phyloP scores from a whole-genome alignment of 2,113 vertebrate genomes.

The Eclectus roratus region DNA sequence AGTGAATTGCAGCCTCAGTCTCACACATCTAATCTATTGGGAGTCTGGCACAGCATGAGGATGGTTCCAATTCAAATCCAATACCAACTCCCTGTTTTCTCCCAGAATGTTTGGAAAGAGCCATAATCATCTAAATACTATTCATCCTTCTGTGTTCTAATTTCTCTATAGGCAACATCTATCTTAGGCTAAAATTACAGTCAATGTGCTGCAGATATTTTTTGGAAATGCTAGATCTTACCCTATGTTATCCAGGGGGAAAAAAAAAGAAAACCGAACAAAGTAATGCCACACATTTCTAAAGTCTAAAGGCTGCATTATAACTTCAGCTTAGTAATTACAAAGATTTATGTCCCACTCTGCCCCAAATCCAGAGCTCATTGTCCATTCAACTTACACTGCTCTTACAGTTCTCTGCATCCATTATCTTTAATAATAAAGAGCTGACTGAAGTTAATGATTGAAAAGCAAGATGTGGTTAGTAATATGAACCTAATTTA shows the following conservation, averaged over 20 bases:
- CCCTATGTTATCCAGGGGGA: background rate
- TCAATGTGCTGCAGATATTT: background rate
- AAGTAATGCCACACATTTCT: background rate
- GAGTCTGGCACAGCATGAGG: background rate
- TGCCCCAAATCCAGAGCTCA: slow-evolving; percentile 48
- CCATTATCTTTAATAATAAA: slow-evolving; percentile 66
- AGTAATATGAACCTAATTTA: slow-evolving; percentile 55
- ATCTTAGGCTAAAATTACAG: slow-evolving; percentile 25
- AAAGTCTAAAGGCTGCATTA: slow-evolving; percentile 25
- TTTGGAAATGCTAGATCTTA: background rate
- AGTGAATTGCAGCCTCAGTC: background rate
- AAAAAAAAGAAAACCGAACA: background rate
- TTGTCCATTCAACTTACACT: slow-evolving; percentile 37
- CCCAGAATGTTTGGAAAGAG: background rate
- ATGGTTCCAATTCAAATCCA: background rate
- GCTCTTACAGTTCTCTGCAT: slow-evolving; percentile 28
- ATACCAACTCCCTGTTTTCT: background rate
- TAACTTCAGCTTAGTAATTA: slow-evolving; percentile 27
- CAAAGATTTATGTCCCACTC: slow-evolving; percentile 55
- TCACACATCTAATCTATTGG: background rate
- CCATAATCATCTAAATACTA: background rate
- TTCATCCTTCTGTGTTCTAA: background rate
- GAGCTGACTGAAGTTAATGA: slow-evolving; percentile 52
- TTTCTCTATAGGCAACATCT: background rate
- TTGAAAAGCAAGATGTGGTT: slow-evolving; percentile 64